Evolutionary conservation across 2,113 vertebrate genomes (phyloP), one percentile per base, ranked within the genome.

Genomic region (Erinaceus europaeus): DNA sequence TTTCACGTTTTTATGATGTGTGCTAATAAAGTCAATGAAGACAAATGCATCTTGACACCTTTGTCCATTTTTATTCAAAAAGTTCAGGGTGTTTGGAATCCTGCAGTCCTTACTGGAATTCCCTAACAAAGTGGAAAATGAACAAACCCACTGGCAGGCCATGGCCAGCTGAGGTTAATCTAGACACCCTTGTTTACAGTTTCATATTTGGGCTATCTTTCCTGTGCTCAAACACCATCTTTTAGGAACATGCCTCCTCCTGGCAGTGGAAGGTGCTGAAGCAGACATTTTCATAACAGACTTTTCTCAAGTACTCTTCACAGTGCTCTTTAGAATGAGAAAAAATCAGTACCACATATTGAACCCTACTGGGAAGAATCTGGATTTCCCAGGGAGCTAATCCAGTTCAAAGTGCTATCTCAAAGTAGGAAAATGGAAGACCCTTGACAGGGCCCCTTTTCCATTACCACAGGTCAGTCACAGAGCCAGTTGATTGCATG

Each of bases 21-120:
- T 95, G 89, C 89, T 93, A 96, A 96, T 93, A 92, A 92, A 94
- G 86, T 93, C 61, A 75, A 94, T 92, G 84, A 86, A 91, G 91
- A 94, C 72, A 40, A 89, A 57, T 61, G 42, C 78, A 77, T 32
- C 84, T 89, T 71, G 53, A 91, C 67, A 84, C 81, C 25, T 90
- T 93, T 82, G 82, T 94, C 89, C 90, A 84, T 89, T 78, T 93
- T 96, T 84, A 94, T 94, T 94, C 69, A 52, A 69, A 84, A 69
- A 67, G 61, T 71, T 83, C 69, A 77, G 90, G 76, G 88, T 85
- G 88, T 90, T 90, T 73, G 72, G 61, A 69, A 83, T 77, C 68
- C 48, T 65, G 44, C 48, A 13, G 84, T 62, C 65, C 52, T 86
- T n/a, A 18, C 72, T 32, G 42, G 25, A 20, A 21, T 21, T 12